Percentiles rank a stretch among this genome's conserved stretches.
Evolutionary conservation across 1,140 invertebrate genomes (phyloP).

Genomic region (Cherax destructor): DNA sequence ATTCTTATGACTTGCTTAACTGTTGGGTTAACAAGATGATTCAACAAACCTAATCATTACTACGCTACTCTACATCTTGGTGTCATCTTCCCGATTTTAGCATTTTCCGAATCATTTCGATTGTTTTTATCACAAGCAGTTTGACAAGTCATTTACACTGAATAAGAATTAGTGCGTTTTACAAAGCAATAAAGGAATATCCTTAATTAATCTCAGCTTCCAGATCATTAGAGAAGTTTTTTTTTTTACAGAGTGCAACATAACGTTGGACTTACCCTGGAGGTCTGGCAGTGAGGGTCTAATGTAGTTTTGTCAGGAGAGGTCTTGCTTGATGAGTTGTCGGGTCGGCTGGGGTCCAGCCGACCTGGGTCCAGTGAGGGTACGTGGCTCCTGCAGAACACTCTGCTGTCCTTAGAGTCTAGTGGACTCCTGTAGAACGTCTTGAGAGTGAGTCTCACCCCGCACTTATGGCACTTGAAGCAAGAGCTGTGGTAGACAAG

Average conservation of each 20-base stretch:
- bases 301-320: background rate
- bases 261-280: conserved; percentile 20
- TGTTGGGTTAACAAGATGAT: no score
- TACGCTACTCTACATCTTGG: no score
- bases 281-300: background rate
- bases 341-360: conserved; percentile 16
- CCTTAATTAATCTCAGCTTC: no score
- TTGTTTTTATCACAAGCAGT: no score
- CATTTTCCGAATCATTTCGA: no score
- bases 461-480: conserved; percentile 74
- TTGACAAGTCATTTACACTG: no score
- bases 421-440: conserved; percentile 74
- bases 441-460: conserved; percentile 74
- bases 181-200: no score
- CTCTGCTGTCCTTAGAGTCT: conserved; percentile 61
- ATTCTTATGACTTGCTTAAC: no score
- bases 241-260: background rate
- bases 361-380: conserved; percentile 65
- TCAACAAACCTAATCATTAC: no score
- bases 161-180: no score
- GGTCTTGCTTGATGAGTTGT: conserved; percentile 16
- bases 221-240: background rate
- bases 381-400: conserved; percentile 70
- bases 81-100: no score
- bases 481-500: conserved; percentile 74